Evolutionary conservation across 2,113 vertebrate species (phyloP).

Genomic region (Anolis carolinensis): DNA sequence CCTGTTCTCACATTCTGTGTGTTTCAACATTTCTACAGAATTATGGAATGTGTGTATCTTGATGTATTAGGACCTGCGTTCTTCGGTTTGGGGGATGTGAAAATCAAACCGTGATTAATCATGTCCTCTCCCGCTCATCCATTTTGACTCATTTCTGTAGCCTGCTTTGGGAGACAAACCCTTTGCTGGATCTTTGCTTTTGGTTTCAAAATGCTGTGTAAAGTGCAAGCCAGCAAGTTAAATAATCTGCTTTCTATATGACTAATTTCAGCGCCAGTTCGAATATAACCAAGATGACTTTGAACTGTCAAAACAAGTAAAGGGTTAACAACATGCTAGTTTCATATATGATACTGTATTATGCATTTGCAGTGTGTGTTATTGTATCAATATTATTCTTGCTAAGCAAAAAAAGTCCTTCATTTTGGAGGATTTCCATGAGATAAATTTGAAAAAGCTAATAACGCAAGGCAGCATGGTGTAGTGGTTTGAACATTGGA

Average conservation of each 20-base stretch:
- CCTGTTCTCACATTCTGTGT: not conserved
- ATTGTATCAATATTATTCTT: not conserved
- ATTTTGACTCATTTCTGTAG: conserved; percentile 23
- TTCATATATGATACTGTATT: not conserved
- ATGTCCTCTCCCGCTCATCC: not conserved
- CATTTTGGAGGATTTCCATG: not conserved
- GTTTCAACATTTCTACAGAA: not conserved
- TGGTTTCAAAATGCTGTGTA: conserved; percentile 9
- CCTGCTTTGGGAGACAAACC: not conserved
- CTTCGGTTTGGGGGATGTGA: not conserved
- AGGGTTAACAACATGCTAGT: not conserved
- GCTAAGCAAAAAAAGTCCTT: not conserved
- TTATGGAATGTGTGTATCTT: too few relatives aligned
- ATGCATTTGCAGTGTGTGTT: not conserved
- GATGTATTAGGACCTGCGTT: not conserved
- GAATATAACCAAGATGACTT: conserved; percentile 3
- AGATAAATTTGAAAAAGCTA: not conserved
- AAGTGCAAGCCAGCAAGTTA: conserved; percentile 20
- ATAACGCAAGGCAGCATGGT: not conserved
- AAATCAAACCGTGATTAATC: not conserved
- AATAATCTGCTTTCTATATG: conserved; percentile 23
- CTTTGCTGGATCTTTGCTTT: not conserved
- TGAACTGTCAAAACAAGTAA: conserved; percentile 17
- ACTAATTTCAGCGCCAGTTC: conserved; percentile 22
- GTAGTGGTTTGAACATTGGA: not conserved